These are phyloP conservation scores for Anolis sagrei DNA, from an alignment of 2,113 vertebrate species.

Conservation along the genomic window DNA sequence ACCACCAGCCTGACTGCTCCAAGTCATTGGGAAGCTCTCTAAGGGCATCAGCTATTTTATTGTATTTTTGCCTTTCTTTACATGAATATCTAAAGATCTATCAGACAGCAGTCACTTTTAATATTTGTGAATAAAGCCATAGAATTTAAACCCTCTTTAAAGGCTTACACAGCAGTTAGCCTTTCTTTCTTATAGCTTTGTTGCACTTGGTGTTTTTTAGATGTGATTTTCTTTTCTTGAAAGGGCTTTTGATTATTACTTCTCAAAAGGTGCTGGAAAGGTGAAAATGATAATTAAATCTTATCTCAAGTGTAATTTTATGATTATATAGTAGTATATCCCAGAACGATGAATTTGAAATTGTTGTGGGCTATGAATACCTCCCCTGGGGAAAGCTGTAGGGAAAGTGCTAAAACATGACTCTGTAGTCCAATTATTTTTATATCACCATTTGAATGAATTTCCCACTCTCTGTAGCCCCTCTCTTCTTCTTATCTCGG, in stretches of 20 bases:
- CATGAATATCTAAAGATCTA: constrained; percentile 68
- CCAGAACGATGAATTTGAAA: constrained; percentile 78
- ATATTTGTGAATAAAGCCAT: constrained; percentile 70
- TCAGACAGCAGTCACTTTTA: constrained; percentile 63
- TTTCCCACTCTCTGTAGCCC: constrained; percentile 73
- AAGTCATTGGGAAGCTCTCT: constrained; percentile 51
- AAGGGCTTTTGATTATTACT: constrained; percentile 80
- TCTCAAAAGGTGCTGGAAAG: constrained; percentile 83
- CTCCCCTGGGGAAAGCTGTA: constrained; percentile 77
- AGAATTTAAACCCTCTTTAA: constrained; percentile 63
- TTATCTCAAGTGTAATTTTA: constrained; percentile 84
- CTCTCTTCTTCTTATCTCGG: constrained; percentile 68
- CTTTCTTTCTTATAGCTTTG: constrained; percentile 71
- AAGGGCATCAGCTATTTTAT: constrained; percentile 46
- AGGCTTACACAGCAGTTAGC: constrained; percentile 60
- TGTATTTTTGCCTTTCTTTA: constrained; percentile 64
- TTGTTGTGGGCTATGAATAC: constrained; percentile 75
- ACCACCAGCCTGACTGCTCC: constrained; percentile 32
- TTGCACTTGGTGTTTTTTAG: constrained; percentile 73
- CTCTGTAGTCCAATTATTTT: constrained; percentile 82
- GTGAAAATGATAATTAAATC: constrained; percentile 90
- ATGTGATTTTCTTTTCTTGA: constrained; percentile 64
- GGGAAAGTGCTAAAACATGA: constrained; percentile 85
- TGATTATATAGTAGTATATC: constrained; percentile 83
- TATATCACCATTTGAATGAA: constrained; percentile 75